Evolutionary conservation across 2,888 invertebrate genomes (phyloP).

Genomic region (Ectobius pallidus): DNA sequence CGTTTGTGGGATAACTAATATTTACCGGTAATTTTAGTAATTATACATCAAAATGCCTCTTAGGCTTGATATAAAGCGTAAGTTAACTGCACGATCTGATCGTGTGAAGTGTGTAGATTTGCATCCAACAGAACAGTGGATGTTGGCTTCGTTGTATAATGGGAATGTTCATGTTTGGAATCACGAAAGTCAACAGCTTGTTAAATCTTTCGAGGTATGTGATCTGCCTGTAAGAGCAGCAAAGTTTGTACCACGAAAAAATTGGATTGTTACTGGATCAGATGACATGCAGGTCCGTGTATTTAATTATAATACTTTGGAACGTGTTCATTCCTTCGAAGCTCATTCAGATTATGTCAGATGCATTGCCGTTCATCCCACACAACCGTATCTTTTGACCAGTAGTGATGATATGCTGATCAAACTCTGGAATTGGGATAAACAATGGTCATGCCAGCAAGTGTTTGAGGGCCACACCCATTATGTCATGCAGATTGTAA

Average conservation of each 20-base stretch:
- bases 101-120: slow-evolving; percentile 98
- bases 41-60: slow-evolving; percentile 67
- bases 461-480: slow-evolving; percentile 99
- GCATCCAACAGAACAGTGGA: slow-evolving; percentile 98
- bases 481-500: slow-evolving; percentile 99
- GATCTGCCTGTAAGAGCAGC: slow-evolving; percentile 96
- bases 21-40: no score
- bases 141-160: slow-evolving; percentile 96
- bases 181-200: slow-evolving; percentile 90
- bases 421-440: slow-evolving; percentile 99
- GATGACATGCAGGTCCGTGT: slow-evolving; percentile 95
- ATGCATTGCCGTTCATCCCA: slow-evolving; percentile 95
- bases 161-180: slow-evolving; percentile 99
- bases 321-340: slow-evolving; percentile 93
- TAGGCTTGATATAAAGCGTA: slow-evolving; percentile 96
- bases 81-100: slow-evolving; percentile 96
- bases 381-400: slow-evolving; percentile 95
- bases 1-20: no score
- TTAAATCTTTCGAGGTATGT: slow-evolving; percentile 91
- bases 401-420: slow-evolving; percentile 98
- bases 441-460: slow-evolving; percentile 97
- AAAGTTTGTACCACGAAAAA: slow-evolving; percentile 95
- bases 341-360: slow-evolving; percentile 99
- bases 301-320: slow-evolving; percentile 98
- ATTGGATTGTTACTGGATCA: slow-evolving; percentile 98